Percentiles rank a stretch among this genome's conserved stretches.
Conservation (phyloP, 2,888 invertebrate genomes). For the Melangyna quadrimaculata region DNA sequence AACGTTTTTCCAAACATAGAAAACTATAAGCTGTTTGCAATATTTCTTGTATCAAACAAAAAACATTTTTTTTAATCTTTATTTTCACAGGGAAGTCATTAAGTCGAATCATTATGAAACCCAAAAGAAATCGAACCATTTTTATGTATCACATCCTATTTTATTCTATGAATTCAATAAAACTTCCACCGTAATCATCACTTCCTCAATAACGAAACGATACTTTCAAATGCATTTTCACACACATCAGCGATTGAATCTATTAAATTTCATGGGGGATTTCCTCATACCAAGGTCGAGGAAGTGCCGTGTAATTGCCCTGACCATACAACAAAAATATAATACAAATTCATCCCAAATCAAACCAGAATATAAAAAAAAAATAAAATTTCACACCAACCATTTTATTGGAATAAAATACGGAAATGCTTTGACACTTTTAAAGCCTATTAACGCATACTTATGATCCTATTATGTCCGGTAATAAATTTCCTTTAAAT, state of each 20-base stretch:
- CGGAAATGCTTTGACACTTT: conserved; percentile 70
- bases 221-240: conserved; percentile 40
- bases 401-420: conserved; percentile 20
- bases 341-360: conserved; percentile 7
- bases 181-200: conserved; percentile 20
- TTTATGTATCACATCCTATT: background rate
- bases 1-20: background rate
- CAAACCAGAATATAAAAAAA: background rate
- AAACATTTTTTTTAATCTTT: background rate
- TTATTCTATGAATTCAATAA: background rate
- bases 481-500: conserved; percentile 49
- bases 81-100: background rate
- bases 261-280: conserved; percentile 36
- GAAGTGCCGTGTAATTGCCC: conserved; percentile 37
- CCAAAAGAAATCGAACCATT: conserved; percentile 23
- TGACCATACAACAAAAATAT: conserved; percentile 49
- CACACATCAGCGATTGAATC: conserved; percentile 3
- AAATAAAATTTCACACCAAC: conserved; percentile 50
- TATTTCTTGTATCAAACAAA: background rate
- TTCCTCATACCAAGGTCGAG: conserved; percentile 12
- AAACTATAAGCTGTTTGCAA: background rate
- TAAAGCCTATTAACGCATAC: conserved; percentile 68
- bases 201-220: conserved; percentile 23
- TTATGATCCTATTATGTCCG: conserved; percentile 70
- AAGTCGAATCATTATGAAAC: background rate